Percentiles rank a stretch among this genome's conserved stretches.
Conservation (phyloP, 2,113 vertebrate genomes). For the Mormyrus iriodes region DNA sequence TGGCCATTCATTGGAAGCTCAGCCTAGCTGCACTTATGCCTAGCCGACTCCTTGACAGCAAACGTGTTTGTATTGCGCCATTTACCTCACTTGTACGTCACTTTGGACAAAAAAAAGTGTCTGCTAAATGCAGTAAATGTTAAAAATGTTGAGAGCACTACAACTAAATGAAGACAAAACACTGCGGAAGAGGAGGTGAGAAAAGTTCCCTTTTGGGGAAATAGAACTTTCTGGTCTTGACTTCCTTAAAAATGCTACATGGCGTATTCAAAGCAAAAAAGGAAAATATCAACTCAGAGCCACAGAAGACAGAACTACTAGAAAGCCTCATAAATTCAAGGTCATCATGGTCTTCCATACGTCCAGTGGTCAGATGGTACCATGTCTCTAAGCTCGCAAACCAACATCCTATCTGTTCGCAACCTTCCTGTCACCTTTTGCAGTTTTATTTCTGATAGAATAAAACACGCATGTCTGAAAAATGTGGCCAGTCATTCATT, state of each 20-base stretch:
- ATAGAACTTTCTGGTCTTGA: not conserved
- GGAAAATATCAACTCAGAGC: not conserved
- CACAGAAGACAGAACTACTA: not conserved
- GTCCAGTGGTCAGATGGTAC: not conserved
- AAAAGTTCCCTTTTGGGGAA: not conserved
- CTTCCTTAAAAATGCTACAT: constrained; percentile 35
- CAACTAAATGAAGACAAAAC: not conserved
- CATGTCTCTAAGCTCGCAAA: not conserved
- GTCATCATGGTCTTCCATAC: not conserved
- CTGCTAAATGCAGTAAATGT: not conserved
- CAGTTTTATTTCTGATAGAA: not conserved
- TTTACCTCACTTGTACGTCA: not conserved
- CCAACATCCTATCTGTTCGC: not conserved
- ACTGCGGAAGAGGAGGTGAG: not conserved
- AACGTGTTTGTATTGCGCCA: not conserved
- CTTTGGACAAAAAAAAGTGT: not conserved
- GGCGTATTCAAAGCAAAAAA: not conserved
- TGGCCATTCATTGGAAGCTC: not conserved
- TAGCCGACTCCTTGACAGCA: not conserved
- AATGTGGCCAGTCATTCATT: not conserved
- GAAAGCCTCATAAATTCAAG: not conserved
- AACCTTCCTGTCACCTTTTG: not conserved
- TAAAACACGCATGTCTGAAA: not conserved
- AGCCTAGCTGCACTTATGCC: not conserved
- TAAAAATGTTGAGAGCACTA: not conserved